Conservation (phyloP, 2,888 invertebrate species). For the Erpobdella octoculata region DNA sequence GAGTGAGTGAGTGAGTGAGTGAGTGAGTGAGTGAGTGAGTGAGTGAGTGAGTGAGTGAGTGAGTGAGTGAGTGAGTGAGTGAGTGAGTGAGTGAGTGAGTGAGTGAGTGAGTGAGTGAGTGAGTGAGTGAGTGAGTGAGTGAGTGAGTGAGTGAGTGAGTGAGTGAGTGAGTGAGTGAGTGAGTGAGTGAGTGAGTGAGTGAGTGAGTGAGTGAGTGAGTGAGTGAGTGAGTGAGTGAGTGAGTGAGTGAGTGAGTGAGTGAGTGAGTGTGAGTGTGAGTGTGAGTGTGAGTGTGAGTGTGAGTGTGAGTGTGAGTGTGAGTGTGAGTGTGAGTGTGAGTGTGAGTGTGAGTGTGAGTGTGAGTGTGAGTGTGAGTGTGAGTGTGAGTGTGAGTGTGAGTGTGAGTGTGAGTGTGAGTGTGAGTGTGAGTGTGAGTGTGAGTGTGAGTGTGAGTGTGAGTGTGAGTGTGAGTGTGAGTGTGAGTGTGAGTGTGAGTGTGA, state of each 20-base stretch:
- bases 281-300: constrained; percentile 21
- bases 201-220: not conserved
- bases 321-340: constrained; percentile 21
- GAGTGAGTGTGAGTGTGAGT: not conserved
- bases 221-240: not conserved
- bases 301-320: constrained; percentile 19
- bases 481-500: not conserved
- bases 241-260: not conserved
- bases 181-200: not conserved
- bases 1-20: not conserved
- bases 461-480: not conserved
- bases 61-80: not conserved
- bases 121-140: not conserved
- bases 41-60: not conserved
- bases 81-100: not conserved
- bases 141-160: not conserved
- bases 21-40: not conserved
- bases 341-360: constrained; percentile 21
- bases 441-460: not conserved
- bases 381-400: not conserved
- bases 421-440: not conserved
- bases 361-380: constrained; percentile 6
- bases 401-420: not conserved
- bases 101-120: not conserved
- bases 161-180: not conserved